These are phyloP conservation scores for Tipula lateralis DNA, from an alignment of 2,888 invertebrate genomes.

Conservation along the genomic window DNA sequence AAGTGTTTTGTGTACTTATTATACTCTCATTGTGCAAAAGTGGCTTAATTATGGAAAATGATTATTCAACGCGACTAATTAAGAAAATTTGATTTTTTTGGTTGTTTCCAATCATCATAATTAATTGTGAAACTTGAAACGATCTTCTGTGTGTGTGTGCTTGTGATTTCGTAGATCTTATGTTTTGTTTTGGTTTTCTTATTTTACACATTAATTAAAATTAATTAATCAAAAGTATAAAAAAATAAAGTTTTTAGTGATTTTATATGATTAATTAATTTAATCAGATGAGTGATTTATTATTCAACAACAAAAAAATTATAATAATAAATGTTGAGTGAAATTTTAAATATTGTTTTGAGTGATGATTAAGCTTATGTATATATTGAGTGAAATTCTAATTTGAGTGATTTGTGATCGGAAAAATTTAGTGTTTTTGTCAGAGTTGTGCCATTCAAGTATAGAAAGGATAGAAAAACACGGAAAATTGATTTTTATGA, in stretches of 20 bases:
- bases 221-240: background rate
- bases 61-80: background rate
- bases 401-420: slow-evolving; percentile 3
- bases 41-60: background rate
- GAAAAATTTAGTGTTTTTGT: background rate
- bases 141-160: background rate
- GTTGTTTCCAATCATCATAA: background rate
- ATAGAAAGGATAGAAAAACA: slow-evolving; percentile 5
- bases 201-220: background rate
- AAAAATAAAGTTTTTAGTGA: background rate
- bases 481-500: slow-evolving; percentile 11
- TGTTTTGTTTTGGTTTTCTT: background rate
- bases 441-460: background rate
- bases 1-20: background rate
- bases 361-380: background rate
- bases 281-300: background rate
- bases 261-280: background rate
- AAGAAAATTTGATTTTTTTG: background rate
- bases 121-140: slow-evolving; percentile 11
- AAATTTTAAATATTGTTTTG: background rate
- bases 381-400: background rate
- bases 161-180: background rate
- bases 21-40: background rate
- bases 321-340: background rate
- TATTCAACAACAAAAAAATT: background rate